Evolutionary conservation across 2,113 vertebrate genomes (phyloP), one percentile per base, ranked within the genome.

Genomic region (Alaudala cheleensis): DNA sequence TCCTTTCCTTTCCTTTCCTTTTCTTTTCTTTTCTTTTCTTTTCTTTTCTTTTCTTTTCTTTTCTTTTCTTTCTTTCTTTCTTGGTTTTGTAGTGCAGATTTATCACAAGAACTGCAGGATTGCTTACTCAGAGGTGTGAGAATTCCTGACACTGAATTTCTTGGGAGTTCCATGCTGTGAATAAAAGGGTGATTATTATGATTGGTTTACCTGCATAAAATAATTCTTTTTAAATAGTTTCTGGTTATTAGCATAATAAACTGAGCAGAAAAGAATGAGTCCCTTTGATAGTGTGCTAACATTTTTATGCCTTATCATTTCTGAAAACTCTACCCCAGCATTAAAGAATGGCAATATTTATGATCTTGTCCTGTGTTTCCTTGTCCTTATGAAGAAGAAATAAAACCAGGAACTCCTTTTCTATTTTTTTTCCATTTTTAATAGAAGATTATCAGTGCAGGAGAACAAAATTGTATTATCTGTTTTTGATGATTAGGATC

Each of bases 201-300:
- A 95, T 91, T 89, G 29, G 28, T 93, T 86, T 87, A 57, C 73
- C 37, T 25, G 24, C 42, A 45, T 33, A 67, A 86, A 90, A 81
- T 84, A 92, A 70, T 74, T 84, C 25, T 88, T 80, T 80, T 74
- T 24, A 33, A 92, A 79, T 76, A 33, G 11, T 74, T 81, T 81
- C 56, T 81, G 50, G 78, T 94, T 83, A 92, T 91, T 74, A 81
- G 31, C 79, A 91, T 81, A 83, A 81, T 95, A 92, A 95, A 95
- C 77, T 8, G 12, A 20, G 11, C 20, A 67, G 72, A 74, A 91
- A 95, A 78, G 25, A 92, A 40, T 1, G 0, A 69, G 13, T 79
- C 14, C 57, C 23, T 81, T 67, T 34, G 49, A 20, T 95, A 61
- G 31, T 39, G n/a, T 51, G 13, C 34, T 51, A 89, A 60, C 4